Evolutionary conservation across 2,797 vertebrate genomes (phyloP).

Genomic region (Tolypeutes matacus): DNA sequence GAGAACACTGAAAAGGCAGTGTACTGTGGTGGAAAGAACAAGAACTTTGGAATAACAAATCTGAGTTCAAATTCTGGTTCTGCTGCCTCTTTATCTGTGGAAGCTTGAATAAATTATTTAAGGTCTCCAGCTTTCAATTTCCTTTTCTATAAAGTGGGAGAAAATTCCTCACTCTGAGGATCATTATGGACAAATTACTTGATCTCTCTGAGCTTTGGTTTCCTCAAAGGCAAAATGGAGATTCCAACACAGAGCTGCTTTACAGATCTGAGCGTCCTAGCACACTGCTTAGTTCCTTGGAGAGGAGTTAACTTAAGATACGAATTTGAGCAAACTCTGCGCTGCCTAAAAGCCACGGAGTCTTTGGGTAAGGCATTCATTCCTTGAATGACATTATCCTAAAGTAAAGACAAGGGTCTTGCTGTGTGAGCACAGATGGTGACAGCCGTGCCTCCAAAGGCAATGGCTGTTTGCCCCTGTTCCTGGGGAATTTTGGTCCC

Average conservation of each 20-base stretch:
- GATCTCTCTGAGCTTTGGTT: not conserved
- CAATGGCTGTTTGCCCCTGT: not conserved
- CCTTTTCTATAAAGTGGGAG: not conserved
- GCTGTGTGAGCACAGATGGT: not conserved
- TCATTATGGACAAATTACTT: not conserved
- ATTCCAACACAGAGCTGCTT: not conserved
- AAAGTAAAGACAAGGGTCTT: not conserved
- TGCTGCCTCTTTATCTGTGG: not conserved
- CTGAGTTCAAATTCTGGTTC: not conserved
- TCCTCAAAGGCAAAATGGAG: not conserved
- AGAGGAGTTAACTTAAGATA: not conserved
- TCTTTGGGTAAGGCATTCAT: not conserved
- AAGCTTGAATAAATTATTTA: not conserved
- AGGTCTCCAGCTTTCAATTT: not conserved
- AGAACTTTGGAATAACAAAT: conserved; percentile 19
- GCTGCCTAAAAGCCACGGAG: not conserved
- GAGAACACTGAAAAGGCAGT: not conserved
- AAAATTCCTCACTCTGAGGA: not conserved
- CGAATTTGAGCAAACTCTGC: not conserved
- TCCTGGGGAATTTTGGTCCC: not conserved
- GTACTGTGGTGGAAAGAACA: not conserved
- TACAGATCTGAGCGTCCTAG: not conserved
- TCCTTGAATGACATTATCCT: not conserved
- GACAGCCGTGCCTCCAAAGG: not conserved
- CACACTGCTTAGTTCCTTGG: not conserved